phyloP scores from a whole-genome alignment of 92 coral and sea anemone species.

The Anthopleura xanthogrammica region DNA sequence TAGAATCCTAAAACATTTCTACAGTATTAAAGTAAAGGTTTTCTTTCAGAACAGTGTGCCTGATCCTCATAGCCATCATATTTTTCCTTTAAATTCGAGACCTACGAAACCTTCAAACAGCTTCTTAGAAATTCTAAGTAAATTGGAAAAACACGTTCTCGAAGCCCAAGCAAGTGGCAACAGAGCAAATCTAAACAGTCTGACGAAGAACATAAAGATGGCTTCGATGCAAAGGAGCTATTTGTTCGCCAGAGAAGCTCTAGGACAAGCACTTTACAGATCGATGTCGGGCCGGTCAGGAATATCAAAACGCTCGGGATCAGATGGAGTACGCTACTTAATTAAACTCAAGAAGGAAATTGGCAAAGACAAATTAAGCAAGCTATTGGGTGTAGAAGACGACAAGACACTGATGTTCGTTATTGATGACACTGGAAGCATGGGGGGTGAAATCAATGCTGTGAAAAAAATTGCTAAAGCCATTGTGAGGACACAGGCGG shows the following conservation, averaged over 20 bases:
- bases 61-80: too few relatives aligned
- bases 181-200: conserved; percentile 28
- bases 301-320: conserved; percentile 4
- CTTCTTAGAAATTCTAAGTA: conserved; percentile 70
- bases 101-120: conserved; percentile 60
- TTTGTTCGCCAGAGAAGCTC: conserved; percentile 71
- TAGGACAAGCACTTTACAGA: conserved; percentile 67
- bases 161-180: conserved; percentile 63
- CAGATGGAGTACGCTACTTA: conserved; percentile 39
- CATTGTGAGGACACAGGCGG: conserved; percentile 32
- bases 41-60: too few relatives aligned
- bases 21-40: too few relatives aligned
- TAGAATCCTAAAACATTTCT: too few relatives aligned
- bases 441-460: conserved; percentile 46
- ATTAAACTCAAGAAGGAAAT: conserved; percentile 32
- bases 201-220: conserved; percentile 51
- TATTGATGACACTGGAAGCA: conserved; percentile 68
- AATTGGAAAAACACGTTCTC: conserved; percentile 69
- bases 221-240: conserved; percentile 64
- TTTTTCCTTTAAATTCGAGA: too few relatives aligned
- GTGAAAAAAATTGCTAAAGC: conserved; percentile 38
- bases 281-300: conserved; percentile 10
- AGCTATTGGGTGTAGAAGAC: conserved; percentile 47
- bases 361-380: conserved; percentile 45
- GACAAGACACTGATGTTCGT: conserved; percentile 49